Evolutionary conservation across 2,888 invertebrate genomes (phyloP).

Genomic region (Loripinus fragilis): DNA sequence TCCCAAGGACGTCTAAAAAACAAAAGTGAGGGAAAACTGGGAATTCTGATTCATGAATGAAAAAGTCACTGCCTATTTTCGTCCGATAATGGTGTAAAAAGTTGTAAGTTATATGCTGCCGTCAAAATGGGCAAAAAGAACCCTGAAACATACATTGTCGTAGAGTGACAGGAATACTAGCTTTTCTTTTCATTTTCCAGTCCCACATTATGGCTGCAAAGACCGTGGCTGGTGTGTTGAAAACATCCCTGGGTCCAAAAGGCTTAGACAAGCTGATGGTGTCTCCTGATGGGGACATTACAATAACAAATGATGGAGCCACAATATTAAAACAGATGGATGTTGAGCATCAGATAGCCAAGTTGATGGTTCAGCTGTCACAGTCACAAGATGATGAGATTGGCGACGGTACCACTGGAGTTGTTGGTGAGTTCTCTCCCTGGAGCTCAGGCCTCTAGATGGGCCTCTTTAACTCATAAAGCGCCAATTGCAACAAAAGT

Average conservation of each 20-base stretch:
- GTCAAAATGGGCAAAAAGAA: no score
- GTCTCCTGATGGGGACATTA: conserved; percentile 97
- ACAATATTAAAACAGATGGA: conserved; percentile 99
- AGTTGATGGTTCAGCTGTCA: conserved; percentile 98
- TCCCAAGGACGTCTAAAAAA: no score
- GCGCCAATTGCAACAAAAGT: no score
- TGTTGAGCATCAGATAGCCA: conserved; percentile 99
- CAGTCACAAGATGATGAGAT: conserved; percentile 99
- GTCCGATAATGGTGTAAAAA: no score
- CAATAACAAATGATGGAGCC: conserved; percentile 99
- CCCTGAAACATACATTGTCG: no score
- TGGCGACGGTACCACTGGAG: conserved; percentile 99
- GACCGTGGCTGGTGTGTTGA: conserved; percentile 94
- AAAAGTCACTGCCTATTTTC: no score
- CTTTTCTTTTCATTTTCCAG: conserved; percentile 85
- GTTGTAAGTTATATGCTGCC: no score
- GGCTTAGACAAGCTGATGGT: conserved; percentile 99
- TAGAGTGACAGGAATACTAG: no score
- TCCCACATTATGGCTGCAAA: conserved; percentile 99
- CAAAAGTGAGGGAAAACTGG: no score
- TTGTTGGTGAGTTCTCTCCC: conserved; percentile 87
- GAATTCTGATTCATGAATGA: no score
- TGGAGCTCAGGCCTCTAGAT: no score
- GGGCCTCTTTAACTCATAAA: no score
- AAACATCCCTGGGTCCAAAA: conserved; percentile 97